A percentile compares a stretch with the other conserved stretches of the same genome.
These are phyloP conservation scores for Camelus dromedarius DNA, from an alignment of 2,113 vertebrate genomes.

Conservation along the genomic window DNA sequence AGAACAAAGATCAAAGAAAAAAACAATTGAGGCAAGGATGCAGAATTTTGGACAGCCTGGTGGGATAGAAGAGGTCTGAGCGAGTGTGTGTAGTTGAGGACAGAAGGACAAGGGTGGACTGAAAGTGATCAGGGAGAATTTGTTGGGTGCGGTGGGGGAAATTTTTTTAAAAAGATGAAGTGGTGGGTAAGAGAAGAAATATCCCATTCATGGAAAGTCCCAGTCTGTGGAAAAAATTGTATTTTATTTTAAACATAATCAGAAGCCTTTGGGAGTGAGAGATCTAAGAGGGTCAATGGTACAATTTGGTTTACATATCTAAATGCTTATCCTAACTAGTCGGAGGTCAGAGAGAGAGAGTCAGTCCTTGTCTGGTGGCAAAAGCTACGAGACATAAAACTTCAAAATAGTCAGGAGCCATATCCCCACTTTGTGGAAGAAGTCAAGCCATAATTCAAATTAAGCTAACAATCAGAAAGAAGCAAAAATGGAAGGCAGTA, in stretches of 20 bases:
- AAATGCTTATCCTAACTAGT: not conserved
- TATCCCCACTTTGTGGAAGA: not conserved
- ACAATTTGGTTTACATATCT: not conserved
- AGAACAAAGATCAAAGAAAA: not conserved
- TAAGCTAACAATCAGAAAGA: not conserved
- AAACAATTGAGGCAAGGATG: not conserved
- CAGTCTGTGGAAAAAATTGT: not conserved
- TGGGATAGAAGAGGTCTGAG: not conserved
- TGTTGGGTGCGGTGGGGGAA: rapidly evolving
- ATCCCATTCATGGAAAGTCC: not conserved
- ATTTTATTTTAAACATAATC: not conserved
- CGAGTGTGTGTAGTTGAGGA: not conserved
- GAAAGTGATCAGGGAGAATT: not conserved
- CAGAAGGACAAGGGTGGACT: not conserved
- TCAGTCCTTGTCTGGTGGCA: not conserved
- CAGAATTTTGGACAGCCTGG: not conserved
- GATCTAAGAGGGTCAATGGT: not conserved
- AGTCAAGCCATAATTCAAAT: not conserved
- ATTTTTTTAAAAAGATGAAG: not conserved
- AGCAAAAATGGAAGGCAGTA: not conserved
- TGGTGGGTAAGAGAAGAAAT: not conserved
- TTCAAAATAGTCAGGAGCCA: not conserved
- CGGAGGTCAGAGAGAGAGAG: not conserved
- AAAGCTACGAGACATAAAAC: not conserved
- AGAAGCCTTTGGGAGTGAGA: not conserved